Conservation (phyloP, 2,888 invertebrate genomes). For the Myopa testacea region DNA sequence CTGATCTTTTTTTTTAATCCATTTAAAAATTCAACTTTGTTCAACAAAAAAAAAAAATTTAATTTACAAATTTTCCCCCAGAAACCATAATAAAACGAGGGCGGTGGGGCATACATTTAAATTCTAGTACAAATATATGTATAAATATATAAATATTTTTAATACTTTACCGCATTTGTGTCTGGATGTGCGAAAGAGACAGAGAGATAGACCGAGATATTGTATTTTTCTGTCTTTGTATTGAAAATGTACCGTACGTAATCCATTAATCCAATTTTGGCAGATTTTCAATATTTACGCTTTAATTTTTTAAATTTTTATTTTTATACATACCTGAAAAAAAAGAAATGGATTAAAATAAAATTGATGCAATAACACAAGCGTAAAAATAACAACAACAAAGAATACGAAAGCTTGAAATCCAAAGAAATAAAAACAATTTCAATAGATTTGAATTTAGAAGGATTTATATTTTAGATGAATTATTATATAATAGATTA, state of each 20-base stretch:
- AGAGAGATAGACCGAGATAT: too few species aligned
- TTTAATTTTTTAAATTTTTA: neutral
- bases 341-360: neutral
- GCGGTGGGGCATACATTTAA: neutral
- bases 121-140: neutral
- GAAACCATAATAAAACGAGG: neutral
- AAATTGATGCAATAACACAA: neutral
- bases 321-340: too few species aligned
- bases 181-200: neutral
- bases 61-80: neutral
- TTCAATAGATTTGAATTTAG: neutral
- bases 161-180: slow-evolving; percentile 30
- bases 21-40: neutral
- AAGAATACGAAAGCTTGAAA: neutral
- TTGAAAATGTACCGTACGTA: slow-evolving; percentile 10
- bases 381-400: neutral
- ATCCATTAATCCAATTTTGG: slow-evolving; percentile 39
- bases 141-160: slow-evolving; percentile 12
- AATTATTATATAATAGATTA: neutral
- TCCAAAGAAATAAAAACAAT: neutral
- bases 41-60: neutral
- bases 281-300: slow-evolving; percentile 34
- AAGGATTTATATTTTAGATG: neutral
- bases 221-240: neutral
- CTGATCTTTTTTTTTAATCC: neutral